A percentile compares a stretch with the other conserved stretches of the same genome.
Evolutionary conservation across 2,888 invertebrate genomes (phyloP).

Genomic region (Megalurothrips usitatus): DNA sequence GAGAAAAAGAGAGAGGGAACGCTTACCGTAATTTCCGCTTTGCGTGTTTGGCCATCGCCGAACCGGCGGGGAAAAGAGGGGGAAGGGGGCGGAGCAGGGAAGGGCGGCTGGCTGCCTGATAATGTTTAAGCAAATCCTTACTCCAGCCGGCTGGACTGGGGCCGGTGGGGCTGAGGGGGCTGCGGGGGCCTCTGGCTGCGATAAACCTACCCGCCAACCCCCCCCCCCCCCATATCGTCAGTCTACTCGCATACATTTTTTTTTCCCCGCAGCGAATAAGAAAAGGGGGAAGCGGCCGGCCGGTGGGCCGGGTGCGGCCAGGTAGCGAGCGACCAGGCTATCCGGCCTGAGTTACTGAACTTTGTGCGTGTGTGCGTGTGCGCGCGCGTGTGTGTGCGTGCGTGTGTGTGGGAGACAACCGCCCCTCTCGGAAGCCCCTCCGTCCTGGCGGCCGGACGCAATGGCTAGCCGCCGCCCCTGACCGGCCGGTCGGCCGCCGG

Average conservation of each 20-base stretch:
- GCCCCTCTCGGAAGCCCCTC: neutral
- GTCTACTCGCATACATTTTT: neutral
- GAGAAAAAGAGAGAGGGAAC: neutral
- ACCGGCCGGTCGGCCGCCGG: no score
- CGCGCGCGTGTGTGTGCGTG: no score
- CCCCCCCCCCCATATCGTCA: neutral
- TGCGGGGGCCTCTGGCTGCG: neutral
- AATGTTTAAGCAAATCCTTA: neutral
- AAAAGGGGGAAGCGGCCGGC: neutral
- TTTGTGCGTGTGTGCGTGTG: no score
- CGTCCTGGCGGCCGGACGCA: neutral
- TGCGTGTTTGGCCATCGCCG: neutral
- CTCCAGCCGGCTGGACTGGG: neutral
- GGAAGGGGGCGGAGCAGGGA: neutral
- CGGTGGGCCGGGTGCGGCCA: no score
- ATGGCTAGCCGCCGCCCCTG: neutral
- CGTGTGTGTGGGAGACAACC: no score
- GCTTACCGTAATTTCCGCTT: conserved; percentile 7
- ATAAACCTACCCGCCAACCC: neutral
- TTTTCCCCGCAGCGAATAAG: neutral
- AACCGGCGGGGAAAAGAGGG: neutral
- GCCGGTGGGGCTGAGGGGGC: neutral
- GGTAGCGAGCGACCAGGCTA: no score
- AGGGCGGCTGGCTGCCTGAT: neutral
- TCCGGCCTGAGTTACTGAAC: no score